phyloP scores from a whole-genome alignment of 2,888 invertebrate genomes.

The Plebejus melissa region DNA sequence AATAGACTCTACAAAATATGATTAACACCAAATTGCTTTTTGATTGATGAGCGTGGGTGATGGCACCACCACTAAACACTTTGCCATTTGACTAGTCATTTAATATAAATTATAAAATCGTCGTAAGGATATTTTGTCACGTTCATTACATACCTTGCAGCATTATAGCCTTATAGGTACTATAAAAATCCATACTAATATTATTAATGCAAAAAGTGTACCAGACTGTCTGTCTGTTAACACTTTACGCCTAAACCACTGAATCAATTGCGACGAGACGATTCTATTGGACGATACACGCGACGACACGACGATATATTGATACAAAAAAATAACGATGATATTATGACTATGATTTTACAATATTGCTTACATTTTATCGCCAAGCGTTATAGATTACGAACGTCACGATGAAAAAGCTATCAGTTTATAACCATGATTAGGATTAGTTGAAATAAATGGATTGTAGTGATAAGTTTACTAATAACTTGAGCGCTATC shows the following conservation, averaged over 20 bases:
- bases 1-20: not conserved
- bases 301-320: too few species aligned
- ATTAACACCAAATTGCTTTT: not conserved
- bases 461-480: conserved; percentile 16
- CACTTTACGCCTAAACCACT: too few species aligned
- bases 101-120: not conserved
- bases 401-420: not conserved
- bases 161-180: too few species aligned
- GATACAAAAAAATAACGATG: not conserved
- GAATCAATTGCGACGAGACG: too few species aligned
- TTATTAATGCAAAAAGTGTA: too few species aligned
- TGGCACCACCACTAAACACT: not conserved
- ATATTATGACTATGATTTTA: not conserved
- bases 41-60: not conserved
- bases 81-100: not conserved
- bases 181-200: too few species aligned
- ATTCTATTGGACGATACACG: too few species aligned
- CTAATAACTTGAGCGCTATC: conserved; percentile 18
- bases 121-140: too few species aligned
- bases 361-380: not conserved
- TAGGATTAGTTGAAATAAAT: conserved; percentile 21
- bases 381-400: not conserved
- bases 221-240: too few species aligned
- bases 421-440: not conserved
- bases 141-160: too few species aligned